A percentile compares a stretch with the other conserved stretches of the same genome.
phyloP scores from a whole-genome alignment of 1,140 invertebrate species.

The Rhyacophila brunnea region DNA sequence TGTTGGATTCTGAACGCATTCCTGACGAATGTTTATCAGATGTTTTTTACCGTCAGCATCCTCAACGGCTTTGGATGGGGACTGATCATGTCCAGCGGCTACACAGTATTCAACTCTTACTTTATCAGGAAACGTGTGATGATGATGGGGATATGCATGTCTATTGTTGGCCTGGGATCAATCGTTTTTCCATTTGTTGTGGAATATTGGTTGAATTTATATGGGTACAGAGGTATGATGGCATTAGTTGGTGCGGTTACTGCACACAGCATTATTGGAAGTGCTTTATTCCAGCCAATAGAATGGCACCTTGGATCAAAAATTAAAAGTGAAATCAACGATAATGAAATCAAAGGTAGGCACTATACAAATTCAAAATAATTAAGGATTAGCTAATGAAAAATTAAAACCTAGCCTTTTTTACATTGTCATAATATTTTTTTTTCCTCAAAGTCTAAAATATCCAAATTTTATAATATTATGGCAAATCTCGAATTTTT shows the following conservation, averaged over 20 bases:
- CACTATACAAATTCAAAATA: no score
- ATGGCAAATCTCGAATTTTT: no score
- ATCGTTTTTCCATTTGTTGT: constrained; percentile 60
- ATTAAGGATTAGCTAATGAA: no score
- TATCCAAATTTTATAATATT: no score
- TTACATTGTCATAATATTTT: no score
- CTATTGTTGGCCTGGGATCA: constrained; percentile 46
- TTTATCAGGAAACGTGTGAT: constrained; percentile 50
- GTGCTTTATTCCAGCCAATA: constrained; percentile 67
- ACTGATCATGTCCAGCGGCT: constrained; percentile 39
- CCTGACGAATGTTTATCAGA: constrained; percentile 51
- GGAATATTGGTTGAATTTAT: constrained; percentile 56
- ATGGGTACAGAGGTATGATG: constrained; percentile 62
- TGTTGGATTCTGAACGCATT: constrained; percentile 55
- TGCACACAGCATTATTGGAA: constrained; percentile 62
- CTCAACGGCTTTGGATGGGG: constrained; percentile 50
- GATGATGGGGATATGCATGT: constrained; percentile 53
- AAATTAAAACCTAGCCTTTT: no score
- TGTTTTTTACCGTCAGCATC: constrained; percentile 53
- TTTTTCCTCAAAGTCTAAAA: no score
- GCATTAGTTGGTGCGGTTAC: constrained; percentile 60
- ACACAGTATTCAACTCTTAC: constrained; percentile 52
- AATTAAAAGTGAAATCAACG: constrained; percentile 36
- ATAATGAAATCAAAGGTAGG: neutral
- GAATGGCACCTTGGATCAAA: constrained; percentile 62